A percentile compares a stretch with the other conserved stretches of the same genome.
phyloP scores from a whole-genome alignment of 2,888 invertebrate genomes.

The Platycheirus rosarum region DNA sequence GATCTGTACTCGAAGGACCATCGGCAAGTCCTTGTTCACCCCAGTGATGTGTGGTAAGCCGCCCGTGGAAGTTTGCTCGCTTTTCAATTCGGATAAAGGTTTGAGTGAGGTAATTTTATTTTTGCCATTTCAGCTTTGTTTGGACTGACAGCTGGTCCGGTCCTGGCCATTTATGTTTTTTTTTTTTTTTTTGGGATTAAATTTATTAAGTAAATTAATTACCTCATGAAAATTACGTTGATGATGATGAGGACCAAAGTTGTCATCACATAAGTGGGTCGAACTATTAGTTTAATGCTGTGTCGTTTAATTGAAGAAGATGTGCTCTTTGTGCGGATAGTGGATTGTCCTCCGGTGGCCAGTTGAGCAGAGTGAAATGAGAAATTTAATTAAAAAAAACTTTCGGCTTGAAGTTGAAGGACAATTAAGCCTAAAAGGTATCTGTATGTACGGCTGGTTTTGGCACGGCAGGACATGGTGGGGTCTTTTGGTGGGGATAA shows the following conservation, averaged over 20 bases:
- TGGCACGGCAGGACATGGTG: constrained; percentile 9
- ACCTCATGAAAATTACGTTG: constrained; percentile 66
- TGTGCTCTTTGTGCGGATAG: constrained; percentile 14
- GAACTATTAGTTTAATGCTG: constrained; percentile 73
- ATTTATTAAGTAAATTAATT: constrained; percentile 72
- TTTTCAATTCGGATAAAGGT: constrained; percentile 35
- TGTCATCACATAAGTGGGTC: constrained; percentile 69
- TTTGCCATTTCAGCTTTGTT: constrained; percentile 5
- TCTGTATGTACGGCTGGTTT: no score
- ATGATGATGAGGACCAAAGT: constrained; percentile 57
- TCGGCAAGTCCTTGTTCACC: constrained; percentile 1
- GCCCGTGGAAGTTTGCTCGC: constrained; percentile 27
- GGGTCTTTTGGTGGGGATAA: no score
- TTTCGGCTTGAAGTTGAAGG: constrained; percentile 46
- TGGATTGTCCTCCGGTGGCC: neutral
- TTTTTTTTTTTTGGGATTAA: constrained; percentile 47
- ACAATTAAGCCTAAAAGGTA: constrained; percentile 26
- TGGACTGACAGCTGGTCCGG: constrained; percentile 26
- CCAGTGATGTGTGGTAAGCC: constrained; percentile 37
- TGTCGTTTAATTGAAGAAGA: constrained; percentile 67
- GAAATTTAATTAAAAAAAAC: constrained; percentile 72
- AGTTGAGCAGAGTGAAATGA: constrained; percentile 28
- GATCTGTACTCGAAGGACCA: constrained; percentile 10
- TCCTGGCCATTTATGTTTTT: constrained; percentile 26
- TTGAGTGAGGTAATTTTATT: constrained; percentile 9